Percentiles rank a stretch among this genome's conserved stretches.
Evolutionary conservation across 2,113 vertebrate genomes (phyloP).

Genomic region (Pollimyrus isidori): DNA sequence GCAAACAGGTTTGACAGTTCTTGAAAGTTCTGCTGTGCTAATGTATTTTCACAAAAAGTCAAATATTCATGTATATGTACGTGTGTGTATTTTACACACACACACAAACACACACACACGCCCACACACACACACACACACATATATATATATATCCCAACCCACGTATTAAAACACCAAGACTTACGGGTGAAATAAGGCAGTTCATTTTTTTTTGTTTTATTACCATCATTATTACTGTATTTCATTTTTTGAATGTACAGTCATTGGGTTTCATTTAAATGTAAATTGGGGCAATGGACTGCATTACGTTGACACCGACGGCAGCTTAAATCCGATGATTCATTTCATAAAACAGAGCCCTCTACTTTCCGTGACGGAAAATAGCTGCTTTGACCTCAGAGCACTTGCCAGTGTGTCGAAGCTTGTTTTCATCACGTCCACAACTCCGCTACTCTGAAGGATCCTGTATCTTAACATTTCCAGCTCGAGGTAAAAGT

Average conservation of each 20-base stretch:
- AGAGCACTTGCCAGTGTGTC: constrained; percentile 25
- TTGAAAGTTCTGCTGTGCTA: background rate
- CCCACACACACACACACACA: background rate
- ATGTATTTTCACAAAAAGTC: background rate
- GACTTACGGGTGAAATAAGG: constrained; percentile 38
- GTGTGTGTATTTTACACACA: background rate
- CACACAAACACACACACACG: too few relatives aligned
- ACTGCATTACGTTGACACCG: constrained; percentile 42
- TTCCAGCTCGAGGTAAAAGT: constrained; percentile 5
- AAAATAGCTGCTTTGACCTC: constrained; percentile 55
- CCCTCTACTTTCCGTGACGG: constrained; percentile 42
- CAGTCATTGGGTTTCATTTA: constrained; percentile 68
- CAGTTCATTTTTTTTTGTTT: constrained; percentile 54
- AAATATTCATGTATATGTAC: background rate
- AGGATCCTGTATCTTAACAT: background rate
- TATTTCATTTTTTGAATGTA: constrained; percentile 59
- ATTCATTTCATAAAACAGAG: constrained; percentile 52
- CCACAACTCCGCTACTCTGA: background rate
- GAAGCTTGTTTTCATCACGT: constrained; percentile 5
- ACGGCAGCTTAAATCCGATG: constrained; percentile 42
- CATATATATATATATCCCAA: background rate
- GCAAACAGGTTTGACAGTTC: background rate
- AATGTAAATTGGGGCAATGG: constrained; percentile 65
- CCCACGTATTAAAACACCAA: constrained; percentile 22
- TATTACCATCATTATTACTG: constrained; percentile 58